Conservation (phyloP, 1,140 invertebrate genomes). For the Drosophila neocordata region DNA sequence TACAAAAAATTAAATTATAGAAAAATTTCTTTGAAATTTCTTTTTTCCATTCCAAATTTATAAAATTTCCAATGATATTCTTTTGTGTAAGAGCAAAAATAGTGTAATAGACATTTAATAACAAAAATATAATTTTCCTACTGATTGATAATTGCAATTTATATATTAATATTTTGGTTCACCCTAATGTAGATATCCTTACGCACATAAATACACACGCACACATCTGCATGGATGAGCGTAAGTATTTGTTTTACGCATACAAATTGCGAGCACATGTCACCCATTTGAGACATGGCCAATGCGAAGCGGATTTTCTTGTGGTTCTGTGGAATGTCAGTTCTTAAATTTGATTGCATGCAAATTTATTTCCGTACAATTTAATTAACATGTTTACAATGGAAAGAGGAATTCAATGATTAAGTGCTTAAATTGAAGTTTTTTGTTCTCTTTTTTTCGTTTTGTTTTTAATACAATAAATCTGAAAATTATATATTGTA, state of each 20-base stretch:
- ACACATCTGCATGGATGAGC: constrained; percentile 8
- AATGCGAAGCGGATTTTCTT: constrained; percentile 46
- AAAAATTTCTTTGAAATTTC: too few relatives aligned
- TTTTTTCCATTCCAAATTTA: too few relatives aligned
- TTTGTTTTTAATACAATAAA: constrained; percentile 7
- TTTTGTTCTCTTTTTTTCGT: neutral
- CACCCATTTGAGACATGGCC: constrained; percentile 41
- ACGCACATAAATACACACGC: neutral
- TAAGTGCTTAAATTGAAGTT: constrained; percentile 38
- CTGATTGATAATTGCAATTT: too few relatives aligned
- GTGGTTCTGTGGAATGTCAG: constrained; percentile 25
- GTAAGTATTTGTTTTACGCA: constrained; percentile 54
- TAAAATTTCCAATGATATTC: too few relatives aligned
- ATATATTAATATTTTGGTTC: neutral
- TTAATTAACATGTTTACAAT: constrained; percentile 54
- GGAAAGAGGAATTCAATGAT: constrained; percentile 28
- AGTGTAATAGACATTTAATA: too few relatives aligned
- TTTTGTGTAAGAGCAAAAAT: too few relatives aligned
- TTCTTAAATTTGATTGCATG: constrained; percentile 55
- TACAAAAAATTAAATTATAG: too few relatives aligned
- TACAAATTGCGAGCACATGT: constrained; percentile 69
- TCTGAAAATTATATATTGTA: constrained; percentile 17
- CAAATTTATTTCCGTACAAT: constrained; percentile 49
- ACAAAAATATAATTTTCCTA: too few relatives aligned
- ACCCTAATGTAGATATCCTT: neutral